phyloP scores from a whole-genome alignment of 1,140 invertebrate species.

The Tyrophagus putrescentiae region DNA sequence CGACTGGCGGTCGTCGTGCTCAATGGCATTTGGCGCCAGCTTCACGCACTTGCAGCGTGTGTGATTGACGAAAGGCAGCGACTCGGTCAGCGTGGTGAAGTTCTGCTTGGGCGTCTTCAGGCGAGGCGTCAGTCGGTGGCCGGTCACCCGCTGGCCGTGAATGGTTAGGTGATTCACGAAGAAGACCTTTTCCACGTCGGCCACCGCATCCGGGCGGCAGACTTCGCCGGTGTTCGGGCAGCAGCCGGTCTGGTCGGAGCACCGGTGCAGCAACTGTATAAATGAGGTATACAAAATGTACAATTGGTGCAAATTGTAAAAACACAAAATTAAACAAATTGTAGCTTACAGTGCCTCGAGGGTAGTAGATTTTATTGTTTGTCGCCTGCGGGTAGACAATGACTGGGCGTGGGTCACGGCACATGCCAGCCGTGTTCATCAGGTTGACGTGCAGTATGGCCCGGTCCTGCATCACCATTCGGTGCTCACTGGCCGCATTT shows the following conservation, averaged over 20 bases:
- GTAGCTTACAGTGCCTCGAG: conserved; percentile 8
- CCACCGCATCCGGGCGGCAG: neutral
- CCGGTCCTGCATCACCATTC: conserved; percentile 5
- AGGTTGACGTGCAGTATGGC: conserved; percentile 10
- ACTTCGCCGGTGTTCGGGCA: conserved; percentile 3
- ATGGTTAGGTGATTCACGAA: conserved; percentile 7
- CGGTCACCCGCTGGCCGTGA: neutral
- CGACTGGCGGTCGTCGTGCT: conserved; percentile 14
- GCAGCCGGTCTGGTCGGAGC: conserved; percentile 14
- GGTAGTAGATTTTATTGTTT: conserved; percentile 1
- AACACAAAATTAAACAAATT: neutral
- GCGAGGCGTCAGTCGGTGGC: conserved; percentile 1
- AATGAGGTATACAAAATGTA: neutral
- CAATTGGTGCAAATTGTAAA: neutral
- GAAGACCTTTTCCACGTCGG: conserved; percentile 8
- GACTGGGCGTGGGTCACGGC: neutral
- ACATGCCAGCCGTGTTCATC: conserved; percentile 1
- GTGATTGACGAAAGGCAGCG: conserved; percentile 2
- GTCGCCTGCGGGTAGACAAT: conserved; percentile 8
- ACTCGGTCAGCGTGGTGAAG: conserved; percentile 8
- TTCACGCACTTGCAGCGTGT: conserved; percentile 6
- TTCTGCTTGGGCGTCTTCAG: neutral
- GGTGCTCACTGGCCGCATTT: too few species aligned
- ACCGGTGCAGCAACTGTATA: conserved; percentile 2
- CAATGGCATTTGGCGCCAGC: neutral